Percentiles rank a stretch among this genome's conserved stretches.
These are phyloP conservation scores for Athetis lepigone DNA, from an alignment of 2,888 invertebrate genomes.

Conservation along the genomic window DNA sequence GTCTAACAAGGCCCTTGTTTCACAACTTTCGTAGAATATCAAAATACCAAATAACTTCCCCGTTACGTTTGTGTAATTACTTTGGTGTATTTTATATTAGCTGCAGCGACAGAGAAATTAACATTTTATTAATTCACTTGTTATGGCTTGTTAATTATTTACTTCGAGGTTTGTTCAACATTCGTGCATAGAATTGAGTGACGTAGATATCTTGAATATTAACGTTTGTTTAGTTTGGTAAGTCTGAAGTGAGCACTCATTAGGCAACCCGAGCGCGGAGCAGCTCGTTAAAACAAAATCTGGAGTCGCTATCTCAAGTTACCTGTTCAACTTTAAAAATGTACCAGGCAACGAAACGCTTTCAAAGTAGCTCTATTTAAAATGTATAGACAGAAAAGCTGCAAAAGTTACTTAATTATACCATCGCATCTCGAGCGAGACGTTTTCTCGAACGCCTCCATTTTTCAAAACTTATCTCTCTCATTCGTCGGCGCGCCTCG, in stretches of 20 bases:
- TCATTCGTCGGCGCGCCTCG: constrained; percentile 48
- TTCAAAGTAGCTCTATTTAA: constrained; percentile 26
- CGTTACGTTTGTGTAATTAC: constrained; percentile 60
- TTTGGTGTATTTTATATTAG: constrained; percentile 59
- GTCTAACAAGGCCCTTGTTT: constrained; percentile 71
- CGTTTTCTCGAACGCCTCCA: constrained; percentile 28
- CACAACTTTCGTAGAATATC: constrained; percentile 67
- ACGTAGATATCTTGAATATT: constrained; percentile 27
- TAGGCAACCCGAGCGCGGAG: constrained; percentile 17
- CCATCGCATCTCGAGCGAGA: constrained; percentile 16
- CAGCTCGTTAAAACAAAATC: constrained; percentile 31
- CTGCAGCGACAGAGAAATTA: constrained; percentile 59
- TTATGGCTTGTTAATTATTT: constrained; percentile 47
- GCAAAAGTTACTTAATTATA: constrained; percentile 44
- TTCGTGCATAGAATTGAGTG: constrained; percentile 21
- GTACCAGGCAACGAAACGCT: constrained; percentile 13
- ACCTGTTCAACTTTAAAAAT: constrained; percentile 33
- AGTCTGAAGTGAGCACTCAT: constrained; percentile 34
- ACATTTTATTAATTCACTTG: constrained; percentile 63
- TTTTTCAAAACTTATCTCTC: constrained; percentile 59
- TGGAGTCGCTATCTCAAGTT: constrained; percentile 27
- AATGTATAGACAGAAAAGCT: constrained; percentile 19
- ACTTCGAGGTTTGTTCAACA: constrained; percentile 33
- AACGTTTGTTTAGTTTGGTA: constrained; percentile 22
- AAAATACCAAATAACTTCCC: constrained; percentile 66